Evolutionary conservation across 2,888 invertebrate species (phyloP).

Genomic region (Euzophera pinguis): DNA sequence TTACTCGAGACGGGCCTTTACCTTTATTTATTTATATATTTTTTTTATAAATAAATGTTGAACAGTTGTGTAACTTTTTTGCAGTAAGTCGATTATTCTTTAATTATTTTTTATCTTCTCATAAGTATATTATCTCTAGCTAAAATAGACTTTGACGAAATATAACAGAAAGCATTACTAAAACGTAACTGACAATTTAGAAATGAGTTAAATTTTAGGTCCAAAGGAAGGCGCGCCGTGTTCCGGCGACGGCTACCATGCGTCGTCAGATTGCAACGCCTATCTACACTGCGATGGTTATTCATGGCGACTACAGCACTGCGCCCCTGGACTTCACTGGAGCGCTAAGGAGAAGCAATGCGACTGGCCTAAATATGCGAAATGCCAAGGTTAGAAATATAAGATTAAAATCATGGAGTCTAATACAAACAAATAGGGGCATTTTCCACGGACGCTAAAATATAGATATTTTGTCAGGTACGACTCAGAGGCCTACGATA

Average conservation of each 20-base stretch:
- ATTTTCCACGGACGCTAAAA: too few relatives aligned
- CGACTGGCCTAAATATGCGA: slow-evolving; percentile 89
- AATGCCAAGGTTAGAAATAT: slow-evolving; percentile 73
- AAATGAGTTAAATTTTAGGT: slow-evolving; percentile 18
- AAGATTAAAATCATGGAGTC: background rate
- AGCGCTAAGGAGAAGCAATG: slow-evolving; percentile 83
- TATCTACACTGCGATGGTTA: slow-evolving; percentile 88
- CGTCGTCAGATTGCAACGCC: slow-evolving; percentile 84
- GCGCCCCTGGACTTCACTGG: slow-evolving; percentile 92
- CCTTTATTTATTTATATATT: too few relatives aligned
- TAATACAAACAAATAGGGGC: too few relatives aligned
- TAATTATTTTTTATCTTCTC: too few relatives aligned
- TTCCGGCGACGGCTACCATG: slow-evolving; percentile 67
- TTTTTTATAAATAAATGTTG: too few relatives aligned
- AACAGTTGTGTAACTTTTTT: too few relatives aligned
- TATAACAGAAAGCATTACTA: too few relatives aligned
- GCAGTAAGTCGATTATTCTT: too few relatives aligned
- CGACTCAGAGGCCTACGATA: slow-evolving; percentile 40
- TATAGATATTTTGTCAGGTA: slow-evolving; percentile 23
- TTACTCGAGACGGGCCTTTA: too few relatives aligned
- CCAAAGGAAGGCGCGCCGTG: slow-evolving; percentile 46
- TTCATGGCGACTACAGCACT: slow-evolving; percentile 83
- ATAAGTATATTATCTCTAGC: too few relatives aligned
- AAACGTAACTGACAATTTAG: background rate
- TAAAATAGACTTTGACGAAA: too few relatives aligned